Evolutionary conservation across 2,113 vertebrate species (phyloP), one percentile per base, ranked within the genome.

Genomic region (Aspidoscelis tigris): DNA sequence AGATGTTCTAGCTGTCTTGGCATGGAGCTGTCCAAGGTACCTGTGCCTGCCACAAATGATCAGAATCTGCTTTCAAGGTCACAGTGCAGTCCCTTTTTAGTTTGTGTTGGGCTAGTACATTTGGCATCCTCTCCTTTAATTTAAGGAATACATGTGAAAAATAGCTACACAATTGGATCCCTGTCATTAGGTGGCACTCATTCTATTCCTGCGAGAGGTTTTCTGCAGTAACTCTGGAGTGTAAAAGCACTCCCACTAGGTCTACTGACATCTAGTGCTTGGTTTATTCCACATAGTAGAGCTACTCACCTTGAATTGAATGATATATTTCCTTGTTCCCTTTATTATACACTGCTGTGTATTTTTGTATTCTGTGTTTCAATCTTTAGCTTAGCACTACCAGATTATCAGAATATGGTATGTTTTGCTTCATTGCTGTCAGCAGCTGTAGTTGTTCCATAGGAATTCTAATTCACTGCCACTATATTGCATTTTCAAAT

Each of bases 301-400:
- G 44, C 7, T 73, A 74, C 44, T 66, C 26, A 82, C 75, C 41
- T 21, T 66, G 58, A 82, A 75, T 73, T n/a, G 21, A 82, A 74
- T 64, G 64, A 50, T 65, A 21, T 33, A 9, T 33, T 7, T 50
- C 8, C 47, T 50, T 50, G 47, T 50, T 50, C 47, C 47, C 47
- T 44, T 73, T 11, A 64, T 74, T 74, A 9, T 44, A 64, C 20
- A 73, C 80, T 9, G 53, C 26, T 72, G 53, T 21, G 20, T 65
- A 43, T 71, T 81, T 58, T 39, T 53, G 58, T 72, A 74, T 82
- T 82, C n/a, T n/a, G 24, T 50, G 26, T 61, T 50, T 64, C 26
- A 73, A 64, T 43, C 39, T 44, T 75, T 21, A 65, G 1, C 2
- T 66, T 1, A 2, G 43, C 18, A 75, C 18, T 47, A 7, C 41